Evolutionary conservation across 2,113 vertebrate genomes (phyloP), one percentile per base, ranked within the genome.

Genomic region (Sisor rabdophorus): DNA sequence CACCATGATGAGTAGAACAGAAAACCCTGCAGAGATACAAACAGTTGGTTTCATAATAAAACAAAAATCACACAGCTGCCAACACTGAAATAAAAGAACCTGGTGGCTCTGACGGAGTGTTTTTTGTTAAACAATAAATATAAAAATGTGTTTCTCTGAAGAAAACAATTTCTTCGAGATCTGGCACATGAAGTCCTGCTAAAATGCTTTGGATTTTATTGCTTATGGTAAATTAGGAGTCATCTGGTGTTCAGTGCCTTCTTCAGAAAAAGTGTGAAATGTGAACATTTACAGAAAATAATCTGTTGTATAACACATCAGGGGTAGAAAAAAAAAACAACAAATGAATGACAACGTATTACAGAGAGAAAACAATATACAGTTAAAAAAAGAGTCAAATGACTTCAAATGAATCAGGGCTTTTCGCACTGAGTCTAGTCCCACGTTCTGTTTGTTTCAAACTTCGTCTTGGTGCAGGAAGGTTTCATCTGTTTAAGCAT

Each of bases 11-110:
- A 19, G 12, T 48, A 26, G 48, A 69, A 69, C 22, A 28, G 30
- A 11, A 24, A 76, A 58, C n/a, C 20, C 28, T 44, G 60, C 36
- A 44, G 28, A 76, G 10, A 64, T 36, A n/a, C 2, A 19, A 2
- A 19, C 15, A 71, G 16, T 19, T 58, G 10, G 32, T 26, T 30
- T 58, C 58, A 22, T 81, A 65, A 36, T 28, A 67, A 75, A 32
- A 80, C 32, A 55, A 63, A 22, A 4, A 36, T 44, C 32, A 64
- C 30, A 50, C 30, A 79, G 81, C 77, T 82, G 77, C 78, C 77
- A 73, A 40, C 77, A 50, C 30, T 52, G 15, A 74, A 19, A 15
- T 20, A 48, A 64, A 61, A 60, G 1, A 9, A 59, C 4, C 22
- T 13, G 24, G 24, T 20, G 19, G 10, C 0, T 12, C 19, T 10